Base-by-base conservation (phyloP, 2,888 invertebrate species). In the Acronicta aceris region DNA sequence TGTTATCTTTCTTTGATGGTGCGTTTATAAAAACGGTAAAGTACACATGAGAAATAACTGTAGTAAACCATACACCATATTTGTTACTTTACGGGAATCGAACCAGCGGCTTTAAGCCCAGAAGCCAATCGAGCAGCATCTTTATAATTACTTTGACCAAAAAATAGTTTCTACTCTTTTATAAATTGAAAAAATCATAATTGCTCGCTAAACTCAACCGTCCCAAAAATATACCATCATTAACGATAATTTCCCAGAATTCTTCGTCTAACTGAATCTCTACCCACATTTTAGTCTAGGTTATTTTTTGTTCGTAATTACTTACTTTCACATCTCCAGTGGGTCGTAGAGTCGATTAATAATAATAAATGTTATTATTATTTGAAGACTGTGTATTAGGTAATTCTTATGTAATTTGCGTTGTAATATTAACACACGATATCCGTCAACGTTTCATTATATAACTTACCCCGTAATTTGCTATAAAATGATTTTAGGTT, bases 271-370 rank as follows among this genome's bases (percentile, higher is more conserved):
- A 53, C 65, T 59, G 53, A 73, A 71, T 48, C 33, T 52, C 66
- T 54, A 59, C 63, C 69, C 61, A 69, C 41, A 55, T 56, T 65
- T 33, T 13, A 53, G 53, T 47, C 36, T 21, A 42, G 42, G 54
- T 25, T 30, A 38, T 58, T 63, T 74, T 69, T 75, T 57, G 57
- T 43, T 46, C 21, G 40, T 63, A 69, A 66, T 75, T 52, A 43
- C 43, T 8, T 8, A 67, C 75, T 75, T 75, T 75, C 75, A 50
- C 70, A 33, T 16, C 40, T 45, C 46, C 27, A 45, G 27, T 65
- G 16, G 71, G 59, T 58, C 68, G 42, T 57, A n/a, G 2, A 48
- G 25, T 13, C 12, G 8, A 5, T 0, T 16, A 42, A 46, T 10
- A 38, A 33, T 50, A 60, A 51, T 40, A 48, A 43, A 50, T 5